Base-by-base conservation (phyloP, 2,888 invertebrate genomes). In the Sinelater perroti region DNA sequence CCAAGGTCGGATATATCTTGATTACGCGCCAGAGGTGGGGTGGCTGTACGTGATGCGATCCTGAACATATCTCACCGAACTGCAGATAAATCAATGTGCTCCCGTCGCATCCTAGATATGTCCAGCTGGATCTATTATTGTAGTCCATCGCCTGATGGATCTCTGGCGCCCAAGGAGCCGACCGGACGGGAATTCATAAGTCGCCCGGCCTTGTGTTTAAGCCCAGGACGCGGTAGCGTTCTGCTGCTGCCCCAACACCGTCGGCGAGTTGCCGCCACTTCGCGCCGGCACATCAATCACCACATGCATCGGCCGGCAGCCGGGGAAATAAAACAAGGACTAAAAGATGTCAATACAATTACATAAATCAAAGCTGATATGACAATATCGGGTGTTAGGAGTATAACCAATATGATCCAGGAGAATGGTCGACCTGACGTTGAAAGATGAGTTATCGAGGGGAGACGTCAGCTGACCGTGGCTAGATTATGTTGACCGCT, bases 1-100 rank as follows among this genome's bases (percentile, higher is more conserved):
- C 70, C 75, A 75, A 75, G 75, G 75, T 74, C 75, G 73, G 74
- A 76, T 76, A 76, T 75, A 76, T 76, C 76, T 76, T 75, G 76
- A 76, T 76, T 76, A 76, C 69, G 70, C 63, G 67, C 64, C 53
- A 63, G 64, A 65, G 66, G 70, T 70, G 56, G 63, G 57, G 66
- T 60, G 59, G 58, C 56, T 56, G 68, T 67, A 75, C 75, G 75
- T 75, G 75, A 75, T 67, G 70, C 73, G 72, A 74, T 75, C 74
- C 73, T 66, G 66, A 72, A 75, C 72, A 75, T 76, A 76, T 74
- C 72, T 75, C 74, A 74, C 70, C 75, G 70, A 68, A 73, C 64
- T 68, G 69, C 67, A 70, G 70, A 77, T 76, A 77, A 77, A 77
- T 77, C 76, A 76, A 75, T 75, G 75, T 72, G 68, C 63, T 66